Evolutionary conservation across 2,797 vertebrate species (phyloP).

Genomic region (Anableps anableps): DNA sequence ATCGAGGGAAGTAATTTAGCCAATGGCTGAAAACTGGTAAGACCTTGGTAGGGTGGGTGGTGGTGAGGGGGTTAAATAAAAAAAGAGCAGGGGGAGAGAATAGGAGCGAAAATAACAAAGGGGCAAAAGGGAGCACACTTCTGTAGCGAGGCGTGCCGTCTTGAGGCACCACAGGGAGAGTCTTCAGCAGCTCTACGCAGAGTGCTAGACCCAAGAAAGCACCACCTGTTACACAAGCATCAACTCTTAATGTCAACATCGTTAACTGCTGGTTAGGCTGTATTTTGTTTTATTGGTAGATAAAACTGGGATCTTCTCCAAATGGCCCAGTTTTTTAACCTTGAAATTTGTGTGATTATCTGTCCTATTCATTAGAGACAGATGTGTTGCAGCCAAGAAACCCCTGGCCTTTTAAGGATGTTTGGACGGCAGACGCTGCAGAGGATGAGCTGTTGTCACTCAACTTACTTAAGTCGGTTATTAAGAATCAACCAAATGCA

Average conservation of each 20-base stretch:
- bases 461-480: not conserved
- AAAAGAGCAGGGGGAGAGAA: constrained; percentile 44
- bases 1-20: constrained; percentile 66
- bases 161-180: constrained; percentile 13
- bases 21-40: constrained; percentile 66
- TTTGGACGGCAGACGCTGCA: not conserved
- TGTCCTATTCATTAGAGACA: not conserved
- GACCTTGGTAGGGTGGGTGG: constrained; percentile 6
- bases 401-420: not conserved
- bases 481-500: not conserved
- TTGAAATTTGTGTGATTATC: not conserved
- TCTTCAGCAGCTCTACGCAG: constrained; percentile 34
- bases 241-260: constrained; percentile 53
- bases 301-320: constrained; percentile 64
- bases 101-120: constrained; percentile 27
- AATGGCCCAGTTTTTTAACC: constrained; percentile 54
- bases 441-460: not conserved
- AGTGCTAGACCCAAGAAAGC: constrained; percentile 29
- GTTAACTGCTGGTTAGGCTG: constrained; percentile 26
- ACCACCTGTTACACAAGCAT: constrained; percentile 45
- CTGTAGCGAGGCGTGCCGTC: not conserved
- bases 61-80: constrained; percentile 38
- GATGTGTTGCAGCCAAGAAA: not conserved
- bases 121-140: constrained; percentile 37
- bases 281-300: constrained; percentile 36